Base-by-base conservation (phyloP, 2,113 vertebrate species). In the Piaya cayana region DNA sequence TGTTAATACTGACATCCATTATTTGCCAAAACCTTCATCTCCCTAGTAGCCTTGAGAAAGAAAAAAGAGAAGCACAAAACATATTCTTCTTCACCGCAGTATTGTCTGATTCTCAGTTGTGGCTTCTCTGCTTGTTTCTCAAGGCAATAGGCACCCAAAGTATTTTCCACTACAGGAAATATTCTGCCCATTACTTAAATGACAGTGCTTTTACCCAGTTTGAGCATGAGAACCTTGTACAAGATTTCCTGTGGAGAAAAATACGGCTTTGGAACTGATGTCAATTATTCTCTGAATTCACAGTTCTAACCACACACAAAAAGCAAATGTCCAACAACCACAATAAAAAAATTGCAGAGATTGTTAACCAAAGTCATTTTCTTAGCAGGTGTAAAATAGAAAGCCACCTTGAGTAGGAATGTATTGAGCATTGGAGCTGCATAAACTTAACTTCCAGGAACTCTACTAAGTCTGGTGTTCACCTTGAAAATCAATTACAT, bases 121-220 rank as follows among this genome's bases (percentile, higher is more conserved):
- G 65, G 36, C 10, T 92, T 90, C 74, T 77, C 69, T 92, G 82
- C 43, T 86, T 85, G 67, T 91, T 94, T 95, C 69, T 16, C 36
- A 75, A 95, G 64, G 79, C 83, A 91, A 75, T 69, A 93, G 62
- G 60, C 39, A 59, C 78, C 78, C 63, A 36, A 78, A 90, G 60
- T 64, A 78, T 89, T 96, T 95, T 92, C 63, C 29, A 62, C 59
- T 88, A 70, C 62, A 93, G 88, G 47, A 92, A 85, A 52, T 69
- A 22, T 55, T 82, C 78, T 85, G 90, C 34, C 86, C 52, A 74
- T 96, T 96, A 93, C 86, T 94, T 85, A 97, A 97, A 97, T 95
- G 72, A 65, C 63, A 90, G 69, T 75, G 52, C 75, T 95, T 97
- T 97, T 95, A 93, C 45, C 63, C 74, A 78, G 47, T 96, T 88